Evolutionary conservation across 2,797 vertebrate genomes (phyloP), one percentile per base, ranked within the genome.

Genomic region (Phrynocephalus forsythii): DNA sequence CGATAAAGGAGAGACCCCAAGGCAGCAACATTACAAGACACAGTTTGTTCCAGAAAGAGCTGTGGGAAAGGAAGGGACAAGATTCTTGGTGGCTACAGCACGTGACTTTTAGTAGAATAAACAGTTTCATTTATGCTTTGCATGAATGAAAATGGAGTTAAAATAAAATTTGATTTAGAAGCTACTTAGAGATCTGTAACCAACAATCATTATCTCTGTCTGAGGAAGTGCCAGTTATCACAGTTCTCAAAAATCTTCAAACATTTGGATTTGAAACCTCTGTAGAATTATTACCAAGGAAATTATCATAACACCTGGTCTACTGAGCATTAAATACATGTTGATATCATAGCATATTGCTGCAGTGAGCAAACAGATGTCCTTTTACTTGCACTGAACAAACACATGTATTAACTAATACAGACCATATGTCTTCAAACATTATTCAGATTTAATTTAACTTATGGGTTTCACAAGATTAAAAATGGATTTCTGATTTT

Each of bases 101-200:
- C 66, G 26, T 79, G 10, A 38, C 30, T 84, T 69, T 71, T 86
- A 86, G 56, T 30, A 30, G 44, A 86, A n/a, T n/a, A 18, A 68
- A 52, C 33, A 56, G 28, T 63, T 56, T n/a, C 22, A 1, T 26
- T 9, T 76, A 2, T 76, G 33, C 56, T 75, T 76, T 75, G 7
- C 38, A 28, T 20, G 63, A 76, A 8, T 75, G 22, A 84, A 84
- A 24, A 60, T 7, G 52, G 68, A 69, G 7, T 73, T 73, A 73
- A 84, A 84, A 60, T 26, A 9, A 33, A 38, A 22, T 38, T 26
- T 48, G 56, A 84, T 63, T 84, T 84, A 44, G 56, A 5, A 44
- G 30, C 30, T 56, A 75, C 24, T 6, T 75, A 73, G 33, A 44
- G 52, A 33, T 73, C 50, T 83, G 30, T 63, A 75, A 24, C 13